Base-by-base conservation (phyloP, 2,888 invertebrate species). In the Belgica antarctica region DNA sequence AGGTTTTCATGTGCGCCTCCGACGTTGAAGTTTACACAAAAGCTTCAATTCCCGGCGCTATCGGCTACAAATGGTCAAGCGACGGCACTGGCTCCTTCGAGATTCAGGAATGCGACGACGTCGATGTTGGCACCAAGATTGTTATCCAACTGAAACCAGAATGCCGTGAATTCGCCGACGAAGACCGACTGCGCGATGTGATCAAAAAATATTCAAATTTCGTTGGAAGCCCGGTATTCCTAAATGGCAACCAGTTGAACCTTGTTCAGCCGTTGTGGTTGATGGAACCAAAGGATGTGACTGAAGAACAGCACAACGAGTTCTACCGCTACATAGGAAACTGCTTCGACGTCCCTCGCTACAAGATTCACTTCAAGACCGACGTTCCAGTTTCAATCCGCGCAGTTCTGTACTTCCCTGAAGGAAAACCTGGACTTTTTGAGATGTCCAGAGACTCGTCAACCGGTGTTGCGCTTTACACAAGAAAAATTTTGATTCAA, bases 191-290 rank as follows among this genome's bases (percentile, higher is more conserved):
- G 82, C 66, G 81, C 89, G 90, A 83, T 73, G 88, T 97, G 52
- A 91, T 97, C 19, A 90, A 92, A 77, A 96, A 96, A 78, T 98
- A 98, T 82, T 97, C 96, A 78, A 97, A 96, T 80, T 98, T 98
- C 78, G 94, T 99, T 52, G 93, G 95, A 31, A 92, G 92, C 75
- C 93, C 96, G 0, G 94, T 99, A 75, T 89, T 86, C 74, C 82
- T 98, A 22, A 97, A 98, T 80, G 92, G 94, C 71, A 88, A 89
- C 74, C 89, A 88, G 78, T 88, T 90, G 0, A 98, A 98, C 79
- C 89, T 90, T 62, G 89, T 96, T 59, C 88, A 94, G 86, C 94
- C 96, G 0, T 78, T 98, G 19, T 98, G 98, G 97, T 83, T 95
- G 74, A 86, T 90, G 84, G 95, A 97, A 72, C 89, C 94, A 0